A percentile compares a stretch with the other conserved stretches of the same genome.
Evolutionary conservation across 2,113 vertebrate genomes (phyloP).

Genomic region (Brachirus orientalis): DNA sequence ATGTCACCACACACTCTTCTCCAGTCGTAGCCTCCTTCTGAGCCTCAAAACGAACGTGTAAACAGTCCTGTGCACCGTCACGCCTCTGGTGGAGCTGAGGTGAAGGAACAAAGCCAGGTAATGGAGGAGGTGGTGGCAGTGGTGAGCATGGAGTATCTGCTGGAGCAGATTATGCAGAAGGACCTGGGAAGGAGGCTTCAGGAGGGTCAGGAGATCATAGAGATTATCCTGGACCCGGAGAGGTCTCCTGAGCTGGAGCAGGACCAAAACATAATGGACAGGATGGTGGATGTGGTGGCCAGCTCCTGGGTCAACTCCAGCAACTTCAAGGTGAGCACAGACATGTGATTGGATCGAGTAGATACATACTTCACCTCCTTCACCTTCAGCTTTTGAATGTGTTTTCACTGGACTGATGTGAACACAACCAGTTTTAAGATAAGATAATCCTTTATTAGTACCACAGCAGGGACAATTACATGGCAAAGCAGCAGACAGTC

Average conservation of each 20-base stretch:
- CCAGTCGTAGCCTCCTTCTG: slow-evolving; percentile 19
- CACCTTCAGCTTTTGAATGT: neutral
- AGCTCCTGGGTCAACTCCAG: slow-evolving; percentile 97
- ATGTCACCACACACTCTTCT: neutral
- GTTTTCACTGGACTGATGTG: too few species aligned
- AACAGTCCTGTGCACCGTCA: neutral
- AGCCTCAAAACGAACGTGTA: neutral
- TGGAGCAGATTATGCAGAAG: slow-evolving; percentile 92
- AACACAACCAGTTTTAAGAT: too few species aligned
- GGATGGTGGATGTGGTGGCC: slow-evolving; percentile 92
- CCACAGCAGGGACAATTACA: too few species aligned
- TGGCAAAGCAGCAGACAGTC: too few species aligned
- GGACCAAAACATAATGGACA: slow-evolving; percentile 92
- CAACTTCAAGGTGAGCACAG: slow-evolving; percentile 93
- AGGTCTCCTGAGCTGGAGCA: slow-evolving; percentile 90
- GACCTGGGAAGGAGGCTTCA: slow-evolving; percentile 93
- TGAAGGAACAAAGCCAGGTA: slow-evolving; percentile 72
- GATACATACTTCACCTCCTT: neutral
- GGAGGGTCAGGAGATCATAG: slow-evolving; percentile 91
- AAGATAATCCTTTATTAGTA: too few species aligned
- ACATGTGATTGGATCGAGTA: neutral
- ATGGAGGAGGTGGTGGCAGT: slow-evolving; percentile 74
- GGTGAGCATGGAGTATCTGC: slow-evolving; percentile 87
- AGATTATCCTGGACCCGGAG: slow-evolving; percentile 89
- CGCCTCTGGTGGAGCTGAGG: neutral